Evolutionary conservation across 2,888 invertebrate genomes (phyloP), one percentile per base, ranked within the genome.

Genomic region (Agrilus biguttatus): DNA sequence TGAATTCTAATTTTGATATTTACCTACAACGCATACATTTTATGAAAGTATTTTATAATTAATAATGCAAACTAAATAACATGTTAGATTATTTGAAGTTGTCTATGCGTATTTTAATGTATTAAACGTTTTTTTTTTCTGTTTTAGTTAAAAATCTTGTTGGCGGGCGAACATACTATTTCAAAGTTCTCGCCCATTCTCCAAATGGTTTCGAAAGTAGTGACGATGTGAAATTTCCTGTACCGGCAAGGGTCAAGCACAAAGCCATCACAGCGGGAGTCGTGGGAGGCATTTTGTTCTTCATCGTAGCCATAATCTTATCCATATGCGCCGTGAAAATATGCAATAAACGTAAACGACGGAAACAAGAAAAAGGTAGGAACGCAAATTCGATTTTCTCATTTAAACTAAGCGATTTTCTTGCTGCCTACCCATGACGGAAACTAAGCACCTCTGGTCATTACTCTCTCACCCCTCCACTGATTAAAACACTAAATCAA

Each of bases 321-420:
- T 92, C 93, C 58, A 87, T 95, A 63, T 92, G 95, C 74, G 91
- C 92, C 59, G 92, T 95, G 63, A 92, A 95, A 76, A 92, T 93
- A 69, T 92, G 92, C 79, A 95, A 93, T 75, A 91, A 92, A 72
- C 77, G 92, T 64, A 92, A 92, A 72, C 80, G 92, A 61, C 84
- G 91, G 75, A 92, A 91, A 81, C 91, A 92, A 72, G 91, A 92
- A 73, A 92, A 93, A 88, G 93, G 95, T 93, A 76, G 73, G 73
- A n/a, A 12, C 13, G 13, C 35, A 34, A 43, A 35, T 36, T 33
- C 38, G 39, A 32, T 40, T 43, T 37, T 17, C 34, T 13, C 19
- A 35, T 12, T 37, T 33, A 41, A 36, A 39, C 21, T 21, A 41
- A 33, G 33, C 13, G 21, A 21, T 45, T 43, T 43, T 38, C 21